These are phyloP conservation scores for Glossosoma conforme DNA, from an alignment of 1,140 invertebrate genomes.

Conservation along the genomic window DNA sequence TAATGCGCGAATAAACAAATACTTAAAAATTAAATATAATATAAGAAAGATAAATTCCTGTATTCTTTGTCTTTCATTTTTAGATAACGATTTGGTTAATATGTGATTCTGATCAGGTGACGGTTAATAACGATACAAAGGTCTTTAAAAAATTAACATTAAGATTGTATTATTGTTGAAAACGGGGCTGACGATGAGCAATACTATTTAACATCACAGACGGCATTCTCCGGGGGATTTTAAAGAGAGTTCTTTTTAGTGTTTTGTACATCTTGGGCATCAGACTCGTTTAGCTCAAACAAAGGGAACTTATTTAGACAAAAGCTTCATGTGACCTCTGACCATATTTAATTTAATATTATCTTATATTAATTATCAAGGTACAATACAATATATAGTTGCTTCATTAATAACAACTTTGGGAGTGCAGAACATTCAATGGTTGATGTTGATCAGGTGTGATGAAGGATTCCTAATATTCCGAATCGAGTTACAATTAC, in stretches of 20 bases:
- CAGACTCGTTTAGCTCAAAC: constrained; percentile 1
- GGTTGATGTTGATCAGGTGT: background rate
- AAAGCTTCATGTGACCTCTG: constrained; percentile 10
- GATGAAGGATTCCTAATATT: constrained; percentile 1
- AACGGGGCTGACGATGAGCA: constrained; percentile 3
- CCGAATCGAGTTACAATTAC: too few relatives aligned
- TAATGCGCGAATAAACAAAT: constrained; percentile 19
- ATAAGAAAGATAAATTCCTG: background rate
- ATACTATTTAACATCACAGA: constrained; percentile 10
- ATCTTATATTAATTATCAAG: constrained; percentile 2
- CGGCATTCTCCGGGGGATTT: background rate
- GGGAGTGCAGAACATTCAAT: too few relatives aligned
- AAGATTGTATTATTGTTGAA: background rate
- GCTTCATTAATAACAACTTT: background rate
- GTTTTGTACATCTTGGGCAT: constrained; percentile 24
- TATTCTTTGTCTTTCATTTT: background rate
- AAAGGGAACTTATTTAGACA: background rate
- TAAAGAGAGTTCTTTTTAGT: constrained; percentile 1
- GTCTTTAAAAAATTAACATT: constrained; percentile 5
- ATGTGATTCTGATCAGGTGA: too few relatives aligned
- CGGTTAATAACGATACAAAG: constrained; percentile 2
- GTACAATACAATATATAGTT: constrained; percentile 9
- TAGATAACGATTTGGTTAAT: background rate
- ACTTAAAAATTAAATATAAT: background rate
- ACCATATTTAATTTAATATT: constrained; percentile 1